A percentile compares a stretch with the other conserved stretches of the same genome.
These are phyloP conservation scores for Chaetodon trifasciatus DNA, from an alignment of 2,797 vertebrate species.

Conservation along the genomic window DNA sequence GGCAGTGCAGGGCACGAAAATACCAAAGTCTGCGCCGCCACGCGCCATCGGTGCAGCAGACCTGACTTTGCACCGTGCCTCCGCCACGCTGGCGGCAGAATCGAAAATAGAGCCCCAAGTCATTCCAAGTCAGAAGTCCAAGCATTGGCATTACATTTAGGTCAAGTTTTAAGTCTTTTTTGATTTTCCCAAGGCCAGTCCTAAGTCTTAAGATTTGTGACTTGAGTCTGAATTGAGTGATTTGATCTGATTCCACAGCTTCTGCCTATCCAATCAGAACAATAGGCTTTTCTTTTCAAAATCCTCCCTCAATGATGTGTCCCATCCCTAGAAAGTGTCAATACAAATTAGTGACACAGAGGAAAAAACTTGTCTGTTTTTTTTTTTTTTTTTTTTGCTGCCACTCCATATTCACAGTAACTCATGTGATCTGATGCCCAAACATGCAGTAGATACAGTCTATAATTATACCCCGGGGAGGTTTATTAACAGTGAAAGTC, in stretches of 20 bases:
- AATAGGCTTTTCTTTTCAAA: neutral
- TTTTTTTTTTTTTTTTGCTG: neutral
- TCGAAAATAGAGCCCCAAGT: too few species aligned
- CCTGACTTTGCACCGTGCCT: too few species aligned
- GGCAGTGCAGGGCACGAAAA: too few species aligned
- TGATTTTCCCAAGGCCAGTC: neutral
- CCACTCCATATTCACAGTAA: neutral
- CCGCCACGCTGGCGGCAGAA: too few species aligned
- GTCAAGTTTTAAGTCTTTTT: too few species aligned
- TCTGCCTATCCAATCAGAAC: neutral
- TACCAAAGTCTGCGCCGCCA: too few species aligned
- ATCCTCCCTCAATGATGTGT: neutral
- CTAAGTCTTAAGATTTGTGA: neutral
- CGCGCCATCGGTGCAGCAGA: too few species aligned
- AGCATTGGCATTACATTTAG: neutral
- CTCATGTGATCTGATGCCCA: neutral
- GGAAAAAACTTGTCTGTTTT: too few species aligned
- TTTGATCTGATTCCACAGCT: neutral
- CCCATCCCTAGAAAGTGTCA: neutral
- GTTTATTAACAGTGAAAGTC: constrained; percentile 4
- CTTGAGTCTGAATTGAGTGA: neutral
- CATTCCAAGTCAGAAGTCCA: neutral
- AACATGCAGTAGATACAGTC: neutral
- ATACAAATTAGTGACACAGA: neutral
- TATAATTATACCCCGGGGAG: neutral